Percentiles rank a stretch among this genome's conserved stretches.
Evolutionary conservation across 2,888 invertebrate species (phyloP).

Genomic region (Athetis lepigone): DNA sequence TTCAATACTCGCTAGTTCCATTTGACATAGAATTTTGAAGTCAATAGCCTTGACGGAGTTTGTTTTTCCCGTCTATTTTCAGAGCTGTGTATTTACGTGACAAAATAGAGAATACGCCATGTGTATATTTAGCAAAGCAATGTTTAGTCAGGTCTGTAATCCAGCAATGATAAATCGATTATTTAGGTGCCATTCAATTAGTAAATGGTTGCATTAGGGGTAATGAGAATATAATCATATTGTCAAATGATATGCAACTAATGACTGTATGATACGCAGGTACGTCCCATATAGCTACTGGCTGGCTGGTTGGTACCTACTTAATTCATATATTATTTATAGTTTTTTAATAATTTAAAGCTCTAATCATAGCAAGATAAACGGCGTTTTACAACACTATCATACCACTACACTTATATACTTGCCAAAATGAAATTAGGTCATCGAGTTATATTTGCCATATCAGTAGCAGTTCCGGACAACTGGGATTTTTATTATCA

Average conservation of each 20-base stretch:
- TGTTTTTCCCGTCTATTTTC: slow-evolving; percentile 36
- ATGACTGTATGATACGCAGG: too few relatives aligned
- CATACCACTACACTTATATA: background rate
- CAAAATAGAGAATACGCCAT: slow-evolving; percentile 28
- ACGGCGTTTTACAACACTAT: background rate
- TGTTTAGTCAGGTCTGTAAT: background rate
- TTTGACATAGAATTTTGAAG: slow-evolving; percentile 35
- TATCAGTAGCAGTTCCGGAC: slow-evolving; percentile 47
- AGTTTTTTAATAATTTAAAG: background rate
- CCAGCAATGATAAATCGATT: background rate
- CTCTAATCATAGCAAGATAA: background rate
- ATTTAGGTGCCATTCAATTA: background rate
- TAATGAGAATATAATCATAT: background rate
- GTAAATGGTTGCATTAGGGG: background rate
- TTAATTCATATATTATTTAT: too few relatives aligned
- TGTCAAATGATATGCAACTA: too few relatives aligned
- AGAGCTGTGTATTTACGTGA: slow-evolving; percentile 36
- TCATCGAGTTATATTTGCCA: slow-evolving; percentile 29
- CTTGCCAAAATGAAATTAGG: slow-evolving; percentile 27
- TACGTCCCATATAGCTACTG: background rate
- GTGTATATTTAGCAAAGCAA: slow-evolving; percentile 25
- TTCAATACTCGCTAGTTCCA: slow-evolving; percentile 1
- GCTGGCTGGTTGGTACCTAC: background rate
- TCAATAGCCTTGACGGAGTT: slow-evolving; percentile 40
- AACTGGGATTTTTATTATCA: slow-evolving; percentile 44